Evolutionary conservation across 2,888 invertebrate species (phyloP).

Genomic region (Tipula vernalis): DNA sequence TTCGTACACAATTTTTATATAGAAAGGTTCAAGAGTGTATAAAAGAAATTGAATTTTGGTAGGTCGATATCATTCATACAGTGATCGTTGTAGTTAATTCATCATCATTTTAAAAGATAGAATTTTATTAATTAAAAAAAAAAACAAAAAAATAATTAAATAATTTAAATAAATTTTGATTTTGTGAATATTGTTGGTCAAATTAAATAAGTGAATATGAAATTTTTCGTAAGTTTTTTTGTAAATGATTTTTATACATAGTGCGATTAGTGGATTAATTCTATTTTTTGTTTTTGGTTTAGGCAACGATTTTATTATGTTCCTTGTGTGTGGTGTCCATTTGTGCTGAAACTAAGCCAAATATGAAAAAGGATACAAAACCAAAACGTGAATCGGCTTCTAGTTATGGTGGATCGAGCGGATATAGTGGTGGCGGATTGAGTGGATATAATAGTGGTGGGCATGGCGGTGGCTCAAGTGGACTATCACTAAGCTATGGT

Average conservation of each 20-base stretch:
- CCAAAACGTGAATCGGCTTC: background rate
- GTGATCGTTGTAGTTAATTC: background rate
- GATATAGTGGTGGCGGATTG: background rate
- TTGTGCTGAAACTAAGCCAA: background rate
- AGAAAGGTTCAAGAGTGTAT: conserved; percentile 7
- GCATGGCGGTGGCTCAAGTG: background rate
- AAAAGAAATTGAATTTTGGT: conserved; percentile 8
- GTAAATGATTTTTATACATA: too few relatives aligned
- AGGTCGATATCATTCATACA: conserved; percentile 5
- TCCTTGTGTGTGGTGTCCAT: background rate
- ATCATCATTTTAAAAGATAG: background rate
- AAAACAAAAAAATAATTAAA: background rate
- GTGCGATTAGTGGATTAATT: background rate
- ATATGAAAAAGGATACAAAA: background rate
- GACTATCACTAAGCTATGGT: background rate
- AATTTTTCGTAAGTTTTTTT: background rate
- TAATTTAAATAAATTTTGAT: background rate
- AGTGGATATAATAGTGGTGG: background rate
- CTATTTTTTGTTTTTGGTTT: background rate
- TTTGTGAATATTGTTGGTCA: background rate
- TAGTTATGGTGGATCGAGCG: background rate
- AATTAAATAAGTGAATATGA: background rate
- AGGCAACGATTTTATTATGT: background rate
- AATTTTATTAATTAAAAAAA: background rate
- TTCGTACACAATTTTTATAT: background rate